A percentile compares a stretch with the other conserved stretches of the same genome.
Evolutionary conservation across 2,797 vertebrate genomes (phyloP).

Genomic region (Australoheros facetus): DNA sequence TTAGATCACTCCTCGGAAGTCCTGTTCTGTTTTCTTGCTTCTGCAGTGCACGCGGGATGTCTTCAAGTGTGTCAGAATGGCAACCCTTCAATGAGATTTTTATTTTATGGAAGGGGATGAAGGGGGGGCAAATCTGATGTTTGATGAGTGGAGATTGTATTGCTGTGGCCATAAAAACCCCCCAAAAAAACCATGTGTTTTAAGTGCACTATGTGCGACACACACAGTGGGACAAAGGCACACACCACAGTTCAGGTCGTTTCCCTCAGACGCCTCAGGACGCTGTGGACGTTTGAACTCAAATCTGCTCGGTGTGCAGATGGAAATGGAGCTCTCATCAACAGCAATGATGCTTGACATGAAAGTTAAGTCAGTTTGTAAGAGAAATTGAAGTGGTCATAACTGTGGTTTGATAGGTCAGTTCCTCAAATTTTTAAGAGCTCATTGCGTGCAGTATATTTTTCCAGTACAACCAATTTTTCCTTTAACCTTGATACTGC

Average conservation of each 20-base stretch:
- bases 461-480: neutral
- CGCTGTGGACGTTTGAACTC: neutral
- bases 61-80: neutral
- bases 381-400: neutral
- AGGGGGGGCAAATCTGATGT: neutral
- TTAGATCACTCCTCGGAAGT: neutral
- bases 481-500: neutral
- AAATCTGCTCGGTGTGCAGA: neutral
- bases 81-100: neutral
- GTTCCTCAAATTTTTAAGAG: neutral
- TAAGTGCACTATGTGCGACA: neutral
- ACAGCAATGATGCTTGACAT: neutral
- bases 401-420: neutral
- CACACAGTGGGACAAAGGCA: neutral
- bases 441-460: no score
- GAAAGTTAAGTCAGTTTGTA: neutral
- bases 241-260: neutral
- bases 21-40: neutral
- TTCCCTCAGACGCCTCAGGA: neutral
- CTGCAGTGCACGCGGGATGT: neutral
- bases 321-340: neutral
- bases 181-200: neutral
- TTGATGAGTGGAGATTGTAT: no score
- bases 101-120: neutral
- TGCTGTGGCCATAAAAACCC: neutral